Conservation (phyloP, 2,113 vertebrate species). For the Procapra przewalskii region DNA sequence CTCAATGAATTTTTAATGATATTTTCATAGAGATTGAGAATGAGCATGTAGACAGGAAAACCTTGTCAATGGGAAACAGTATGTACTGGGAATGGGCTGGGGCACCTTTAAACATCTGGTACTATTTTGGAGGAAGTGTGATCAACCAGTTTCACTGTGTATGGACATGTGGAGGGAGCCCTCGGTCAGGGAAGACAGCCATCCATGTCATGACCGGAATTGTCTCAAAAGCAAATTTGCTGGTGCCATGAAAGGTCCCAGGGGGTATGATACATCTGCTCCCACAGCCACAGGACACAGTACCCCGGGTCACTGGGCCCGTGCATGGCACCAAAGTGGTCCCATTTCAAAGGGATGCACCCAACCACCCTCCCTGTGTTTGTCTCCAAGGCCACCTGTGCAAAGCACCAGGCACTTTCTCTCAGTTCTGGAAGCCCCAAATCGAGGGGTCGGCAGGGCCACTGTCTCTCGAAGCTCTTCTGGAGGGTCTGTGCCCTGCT, state of each 20-base stretch:
- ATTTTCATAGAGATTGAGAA: background rate
- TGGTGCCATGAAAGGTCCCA: background rate
- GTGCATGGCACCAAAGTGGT: too few species aligned
- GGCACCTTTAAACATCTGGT: background rate
- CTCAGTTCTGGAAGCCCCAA: background rate
- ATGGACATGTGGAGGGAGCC: fast-evolving
- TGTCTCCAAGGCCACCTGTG: background rate
- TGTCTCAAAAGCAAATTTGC: background rate
- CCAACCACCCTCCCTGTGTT: background rate
- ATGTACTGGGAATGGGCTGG: fast-evolving
- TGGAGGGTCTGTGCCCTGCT: background rate
- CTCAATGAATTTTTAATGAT: background rate
- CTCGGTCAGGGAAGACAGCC: background rate
- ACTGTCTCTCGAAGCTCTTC: fast-evolving
- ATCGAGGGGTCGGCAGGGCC: background rate
- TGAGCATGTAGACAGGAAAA: background rate
- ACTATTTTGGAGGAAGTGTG: background rate
- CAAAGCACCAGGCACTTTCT: background rate
- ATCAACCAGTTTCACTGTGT: background rate
- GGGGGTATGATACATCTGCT: background rate
- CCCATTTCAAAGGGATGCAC: background rate
- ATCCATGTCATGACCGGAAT: too few species aligned
- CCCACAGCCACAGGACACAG: background rate
- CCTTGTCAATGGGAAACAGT: background rate
- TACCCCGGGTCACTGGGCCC: fast-evolving